Evolutionary conservation across 2,888 invertebrate genomes (phyloP).

Genomic region (Leistus spinibarbis): DNA sequence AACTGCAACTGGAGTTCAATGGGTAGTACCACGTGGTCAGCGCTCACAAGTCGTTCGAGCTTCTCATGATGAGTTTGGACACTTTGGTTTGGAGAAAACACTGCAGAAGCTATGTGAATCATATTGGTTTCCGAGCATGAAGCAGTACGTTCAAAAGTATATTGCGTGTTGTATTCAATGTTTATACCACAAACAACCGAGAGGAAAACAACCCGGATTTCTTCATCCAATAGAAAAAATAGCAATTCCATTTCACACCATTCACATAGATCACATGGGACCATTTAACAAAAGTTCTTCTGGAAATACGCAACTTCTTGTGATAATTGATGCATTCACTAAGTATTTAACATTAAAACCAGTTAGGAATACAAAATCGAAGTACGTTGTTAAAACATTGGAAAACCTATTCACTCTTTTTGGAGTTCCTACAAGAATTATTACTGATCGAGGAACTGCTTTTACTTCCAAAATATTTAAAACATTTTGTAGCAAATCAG

Average conservation of each 20-base stretch:
- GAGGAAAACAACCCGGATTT: constrained; percentile 10
- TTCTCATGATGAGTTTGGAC: constrained; percentile 41
- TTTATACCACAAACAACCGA: constrained; percentile 3
- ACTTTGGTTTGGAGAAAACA: constrained; percentile 43
- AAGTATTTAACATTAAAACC: constrained; percentile 6
- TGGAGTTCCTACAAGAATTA: constrained; percentile 43
- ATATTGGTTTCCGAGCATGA: constrained; percentile 45
- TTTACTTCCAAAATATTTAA: constrained; percentile 45
- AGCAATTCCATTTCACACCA: constrained; percentile 16
- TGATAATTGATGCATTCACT: constrained; percentile 6
- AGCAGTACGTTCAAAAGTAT: constrained; percentile 37
- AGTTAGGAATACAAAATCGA: constrained; percentile 2
- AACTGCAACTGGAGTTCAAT: constrained; percentile 33
- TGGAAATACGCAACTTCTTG: not conserved
- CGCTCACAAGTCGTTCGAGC: constrained; percentile 41
- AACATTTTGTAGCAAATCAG: constrained; percentile 42
- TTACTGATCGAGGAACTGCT: constrained; percentile 45
- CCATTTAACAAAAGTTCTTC: constrained; percentile 2
- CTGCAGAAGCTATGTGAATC: constrained; percentile 35
- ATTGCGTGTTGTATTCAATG: not conserved
- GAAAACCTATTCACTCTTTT: constrained; percentile 21
- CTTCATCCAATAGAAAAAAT: constrained; percentile 14
- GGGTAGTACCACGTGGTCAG: constrained; percentile 41
- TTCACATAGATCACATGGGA: constrained; percentile 14
- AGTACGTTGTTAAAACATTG: not conserved